These are phyloP conservation scores for Sebastes schlegelii DNA, from an alignment of 2,113 vertebrate species.

Conservation along the genomic window DNA sequence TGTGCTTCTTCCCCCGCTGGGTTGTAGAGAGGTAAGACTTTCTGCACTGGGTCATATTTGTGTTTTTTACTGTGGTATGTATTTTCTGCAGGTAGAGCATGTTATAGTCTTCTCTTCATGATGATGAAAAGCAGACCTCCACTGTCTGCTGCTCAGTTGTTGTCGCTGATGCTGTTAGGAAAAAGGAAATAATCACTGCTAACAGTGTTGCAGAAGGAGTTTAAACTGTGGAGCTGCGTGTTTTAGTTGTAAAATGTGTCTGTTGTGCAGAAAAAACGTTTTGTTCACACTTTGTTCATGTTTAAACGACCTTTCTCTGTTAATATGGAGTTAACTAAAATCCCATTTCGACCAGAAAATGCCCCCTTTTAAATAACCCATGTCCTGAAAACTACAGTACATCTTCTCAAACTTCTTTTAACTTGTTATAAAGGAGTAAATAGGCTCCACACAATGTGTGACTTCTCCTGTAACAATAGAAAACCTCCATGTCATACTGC, in stretches of 20 bases:
- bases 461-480: not conserved
- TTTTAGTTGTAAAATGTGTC: not conserved
- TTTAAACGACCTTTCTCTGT: not conserved
- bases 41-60: too few relatives aligned
- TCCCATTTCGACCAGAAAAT: not conserved
- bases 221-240: not conserved
- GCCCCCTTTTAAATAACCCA: not conserved
- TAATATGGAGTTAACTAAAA: not conserved
- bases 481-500: not conserved
- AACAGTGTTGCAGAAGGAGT: not conserved
- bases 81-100: constrained; percentile 5
- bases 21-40: constrained; percentile 57
- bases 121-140: constrained; percentile 16
- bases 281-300: not conserved
- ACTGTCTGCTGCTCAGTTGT: constrained; percentile 5
- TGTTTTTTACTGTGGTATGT: not conserved
- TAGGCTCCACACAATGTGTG: not conserved
- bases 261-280: not conserved
- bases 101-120: not conserved
- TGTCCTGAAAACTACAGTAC: too few relatives aligned
- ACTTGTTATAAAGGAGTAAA: not conserved
- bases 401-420: not conserved
- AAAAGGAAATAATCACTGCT: not conserved
- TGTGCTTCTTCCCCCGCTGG: not conserved
- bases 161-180: constrained; percentile 37